These are phyloP conservation scores for Syngnathoides biaculeatus DNA, from an alignment of 2,113 vertebrate species.

Conservation along the genomic window DNA sequence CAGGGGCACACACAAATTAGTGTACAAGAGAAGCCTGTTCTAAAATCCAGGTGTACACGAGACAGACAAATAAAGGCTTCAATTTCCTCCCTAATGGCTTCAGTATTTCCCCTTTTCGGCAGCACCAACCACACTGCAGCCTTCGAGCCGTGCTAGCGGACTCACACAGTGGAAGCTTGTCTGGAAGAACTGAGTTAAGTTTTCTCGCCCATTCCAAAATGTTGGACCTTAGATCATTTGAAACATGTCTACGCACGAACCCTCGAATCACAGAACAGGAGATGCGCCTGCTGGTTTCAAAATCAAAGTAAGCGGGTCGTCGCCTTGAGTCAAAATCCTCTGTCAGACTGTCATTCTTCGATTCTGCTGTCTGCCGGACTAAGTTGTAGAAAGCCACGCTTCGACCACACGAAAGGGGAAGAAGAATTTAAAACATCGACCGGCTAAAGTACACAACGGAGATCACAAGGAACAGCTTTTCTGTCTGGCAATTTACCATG, in stretches of 20 bases:
- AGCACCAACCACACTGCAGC: slow-evolving; percentile 15
- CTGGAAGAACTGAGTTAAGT: background rate
- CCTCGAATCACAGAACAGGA: background rate
- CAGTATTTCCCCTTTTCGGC: slow-evolving; percentile 49
- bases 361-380: background rate
- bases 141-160: slow-evolving; percentile 22
- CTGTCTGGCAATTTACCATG: slow-evolving; percentile 52
- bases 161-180: slow-evolving; percentile 19
- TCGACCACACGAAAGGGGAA: background rate
- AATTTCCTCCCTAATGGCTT: slow-evolving; percentile 62
- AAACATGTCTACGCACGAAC: background rate
- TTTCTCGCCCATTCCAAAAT: background rate
- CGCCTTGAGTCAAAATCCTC: background rate
- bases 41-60: slow-evolving; percentile 67
- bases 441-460: slow-evolving; percentile 4
- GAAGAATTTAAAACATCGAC: background rate
- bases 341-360: background rate
- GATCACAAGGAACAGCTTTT: slow-evolving; percentile 37
- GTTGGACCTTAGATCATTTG: background rate
- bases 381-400: background rate
- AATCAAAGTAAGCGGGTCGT: background rate
- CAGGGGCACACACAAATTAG: background rate
- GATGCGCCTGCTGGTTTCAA: background rate
- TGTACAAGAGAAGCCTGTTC: slow-evolving; percentile 45
- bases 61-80: slow-evolving; percentile 66